These are phyloP conservation scores for human DNA, from an alignment of 2,113 vertebrate genomes.

Conservation along the genomic window DNA sequence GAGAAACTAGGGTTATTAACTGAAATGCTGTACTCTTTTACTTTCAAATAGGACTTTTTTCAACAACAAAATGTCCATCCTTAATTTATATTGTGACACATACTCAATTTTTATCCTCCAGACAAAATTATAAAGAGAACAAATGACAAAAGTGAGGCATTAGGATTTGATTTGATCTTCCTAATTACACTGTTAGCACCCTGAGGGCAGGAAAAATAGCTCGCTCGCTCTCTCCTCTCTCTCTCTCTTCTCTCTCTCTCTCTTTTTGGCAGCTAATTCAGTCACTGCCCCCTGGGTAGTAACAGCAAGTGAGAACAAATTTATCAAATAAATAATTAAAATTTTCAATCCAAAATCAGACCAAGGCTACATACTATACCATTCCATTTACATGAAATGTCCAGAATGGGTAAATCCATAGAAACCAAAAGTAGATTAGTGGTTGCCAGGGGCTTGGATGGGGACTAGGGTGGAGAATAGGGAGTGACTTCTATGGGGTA, in stretches of 20 bases:
- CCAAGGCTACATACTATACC: neutral
- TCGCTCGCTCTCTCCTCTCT: neutral
- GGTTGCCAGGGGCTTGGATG: neutral
- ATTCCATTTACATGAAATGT: neutral
- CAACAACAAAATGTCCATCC: neutral
- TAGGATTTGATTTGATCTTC: neutral
- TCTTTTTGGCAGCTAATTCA: neutral
- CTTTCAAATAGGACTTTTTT: neutral
- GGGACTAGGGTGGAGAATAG: neutral
- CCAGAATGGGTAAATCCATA: neutral
- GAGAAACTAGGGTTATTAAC: neutral
- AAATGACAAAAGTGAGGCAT: neutral
- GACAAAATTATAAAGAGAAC: neutral
- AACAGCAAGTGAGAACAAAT: neutral
- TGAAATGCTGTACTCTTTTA: neutral
- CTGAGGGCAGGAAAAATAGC: neutral
- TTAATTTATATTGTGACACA: neutral
- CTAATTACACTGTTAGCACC: neutral
- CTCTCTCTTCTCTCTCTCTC: neutral
- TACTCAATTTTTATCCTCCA: slow-evolving; percentile 27
- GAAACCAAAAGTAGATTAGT: neutral
- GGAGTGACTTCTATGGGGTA: neutral
- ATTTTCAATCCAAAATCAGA: neutral
- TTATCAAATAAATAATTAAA: slow-evolving; percentile 20
- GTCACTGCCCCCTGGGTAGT: neutral